Base-by-base conservation (phyloP, 2,113 vertebrate genomes). In the Condylura cristata region DNA sequence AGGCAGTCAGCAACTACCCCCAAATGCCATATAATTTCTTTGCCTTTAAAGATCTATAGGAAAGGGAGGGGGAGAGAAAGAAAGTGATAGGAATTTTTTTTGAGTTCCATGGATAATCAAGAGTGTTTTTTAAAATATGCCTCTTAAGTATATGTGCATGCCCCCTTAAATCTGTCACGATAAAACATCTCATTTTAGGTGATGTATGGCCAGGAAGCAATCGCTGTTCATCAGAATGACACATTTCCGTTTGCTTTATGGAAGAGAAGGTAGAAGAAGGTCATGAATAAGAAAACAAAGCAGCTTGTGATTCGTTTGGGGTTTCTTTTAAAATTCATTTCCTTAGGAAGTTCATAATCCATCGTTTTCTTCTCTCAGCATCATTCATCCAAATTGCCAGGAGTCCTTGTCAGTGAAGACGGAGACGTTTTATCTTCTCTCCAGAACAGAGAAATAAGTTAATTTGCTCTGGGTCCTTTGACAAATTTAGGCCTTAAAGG, bases 201-300 rank as follows among this genome's bases (percentile, higher is more conserved):
- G 98, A 96, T 96, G 87, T 93, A 58, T 96, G 96, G 96, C 95
- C 96, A 96, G 97, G 96, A 94, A 95, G 97, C 97, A 96, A 97
- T 98, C 97, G 95, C 97, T 1, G 18, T 98, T 98, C 94, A 97
- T 98, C 97, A 98, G 96, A 98, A 96, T 92, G 97, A 97, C 95
- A 97, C 90, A 74, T 95, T 97, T 96, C 94, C 89, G 61, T 94
- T 95, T 81, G 30, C 92, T 60, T 94, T 89, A 41, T 78, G 95
- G 93, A 94, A 95, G 91, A 44, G 94, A 96, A 98, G 96, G 96
- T 81, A 86, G 97, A 97, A 87, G 98, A 98, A 97, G 97, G 98
- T 97, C 95, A 65, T 51, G 79, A 96, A 94, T 94, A 97, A 95
- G 94, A 95, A 95, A 96, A 97, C 94, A 91, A 95, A 97, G 32